Base-by-base conservation (phyloP, 2,797 vertebrate genomes). In the Schizothorax lantsangensis region DNA sequence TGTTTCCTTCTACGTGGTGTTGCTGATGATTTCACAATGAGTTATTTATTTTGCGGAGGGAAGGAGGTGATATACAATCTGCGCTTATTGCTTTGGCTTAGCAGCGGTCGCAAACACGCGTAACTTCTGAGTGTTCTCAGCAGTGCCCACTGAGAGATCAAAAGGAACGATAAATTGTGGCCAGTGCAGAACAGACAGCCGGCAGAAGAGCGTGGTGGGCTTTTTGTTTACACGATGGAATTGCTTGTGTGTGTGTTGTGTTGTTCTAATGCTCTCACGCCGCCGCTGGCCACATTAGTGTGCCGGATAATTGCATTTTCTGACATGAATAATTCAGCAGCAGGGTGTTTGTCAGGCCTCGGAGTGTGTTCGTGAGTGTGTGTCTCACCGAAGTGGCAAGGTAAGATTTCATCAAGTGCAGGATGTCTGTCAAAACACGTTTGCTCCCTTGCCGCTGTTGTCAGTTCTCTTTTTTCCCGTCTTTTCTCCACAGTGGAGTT, bases 81-180 rank as follows among this genome's bases (percentile, higher is more conserved):
- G 82, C 14, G 54, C 74, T 79, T 68, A 54, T 59, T 73, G 36
- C n/a, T 52, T 77, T 43, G 54, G 79, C 49, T 89, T 81, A 78
- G 88, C 75, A 62, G 78, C 77, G 79, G 68, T 21, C 23, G 5
- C 38, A 80, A 90, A 74, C 82, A 83, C 88, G 85, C 88, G 86
- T 75, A 71, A 36, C 66, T 79, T 19, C 15, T 23, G 54, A 68
- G 1, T 66, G 49, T 57, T 75, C 86, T 15, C 57, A 84, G 89
- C 26, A 57, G 75, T 80, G 83, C 84, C 86, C 21, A 30, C 87
- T 74, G 86, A 80, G 87, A 92, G 92, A 94, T 92, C 91, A 93
- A 94, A 91, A 80, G 71, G 82, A 80, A 69, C 81, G 91, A 91
- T 91, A 93, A 93, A 92, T 87, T 92, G 88, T 80, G 87, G 88